Percentiles rank a stretch among this genome's conserved stretches.
Evolutionary conservation across 2,113 vertebrate species (phyloP).

Genomic region (Sorex fumeus): DNA sequence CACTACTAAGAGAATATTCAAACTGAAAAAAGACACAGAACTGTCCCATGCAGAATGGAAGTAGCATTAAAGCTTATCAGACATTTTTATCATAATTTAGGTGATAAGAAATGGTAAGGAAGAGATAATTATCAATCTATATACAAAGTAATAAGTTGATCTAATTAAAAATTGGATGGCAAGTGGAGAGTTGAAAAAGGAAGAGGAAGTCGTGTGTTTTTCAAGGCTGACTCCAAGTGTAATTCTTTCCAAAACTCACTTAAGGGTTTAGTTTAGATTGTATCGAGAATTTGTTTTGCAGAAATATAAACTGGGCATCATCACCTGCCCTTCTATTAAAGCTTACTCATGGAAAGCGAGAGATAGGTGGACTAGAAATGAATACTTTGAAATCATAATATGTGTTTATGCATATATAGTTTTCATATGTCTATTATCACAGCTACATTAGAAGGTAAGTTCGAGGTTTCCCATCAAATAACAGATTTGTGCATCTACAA

Average conservation of each 20-base stretch:
- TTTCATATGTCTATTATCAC: slow-evolving; percentile 34
- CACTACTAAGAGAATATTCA: not conserved
- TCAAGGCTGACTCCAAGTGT: not conserved
- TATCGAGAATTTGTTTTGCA: not conserved
- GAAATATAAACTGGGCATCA: not conserved
- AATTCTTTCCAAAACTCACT: not conserved
- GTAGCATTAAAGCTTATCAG: slow-evolving; percentile 58
- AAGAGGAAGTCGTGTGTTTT: slow-evolving; percentile 57
- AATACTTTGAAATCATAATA: slow-evolving; percentile 52
- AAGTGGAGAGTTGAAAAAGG: slow-evolving; percentile 66
- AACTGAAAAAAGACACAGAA: slow-evolving; percentile 25
- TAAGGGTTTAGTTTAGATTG: not conserved
- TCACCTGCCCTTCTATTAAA: not conserved
- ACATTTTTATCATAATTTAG: slow-evolving; percentile 57
- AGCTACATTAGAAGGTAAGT: slow-evolving; percentile 17
- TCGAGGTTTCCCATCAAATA: not conserved
- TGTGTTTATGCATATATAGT: not conserved
- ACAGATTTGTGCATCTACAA: not conserved
- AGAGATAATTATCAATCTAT: slow-evolving; percentile 52
- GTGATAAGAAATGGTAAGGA: slow-evolving; percentile 73
- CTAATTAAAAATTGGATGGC: slow-evolving; percentile 68
- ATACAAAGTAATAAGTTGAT: slow-evolving; percentile 64
- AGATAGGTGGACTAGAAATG: slow-evolving; percentile 17
- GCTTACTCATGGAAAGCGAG: slow-evolving; percentile 19
- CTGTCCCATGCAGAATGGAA: slow-evolving; percentile 36